Percentiles rank a stretch among this genome's conserved stretches.
Conservation (phyloP, 2,888 invertebrate species). For the Glaucopsyche alexis region DNA sequence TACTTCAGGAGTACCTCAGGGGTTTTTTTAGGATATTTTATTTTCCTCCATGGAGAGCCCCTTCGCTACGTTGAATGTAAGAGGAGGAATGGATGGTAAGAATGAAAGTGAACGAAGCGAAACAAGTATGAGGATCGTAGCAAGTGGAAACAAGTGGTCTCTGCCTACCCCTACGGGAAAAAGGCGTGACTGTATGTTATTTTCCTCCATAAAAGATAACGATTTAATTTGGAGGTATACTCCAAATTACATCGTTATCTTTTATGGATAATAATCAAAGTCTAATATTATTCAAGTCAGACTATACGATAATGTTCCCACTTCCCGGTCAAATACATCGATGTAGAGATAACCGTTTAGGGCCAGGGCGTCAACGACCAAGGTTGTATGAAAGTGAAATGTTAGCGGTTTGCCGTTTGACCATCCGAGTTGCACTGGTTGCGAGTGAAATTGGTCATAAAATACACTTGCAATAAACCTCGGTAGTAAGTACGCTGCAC, state of each 20-base stretch:
- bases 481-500: constrained; percentile 21
- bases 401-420: constrained; percentile 50
- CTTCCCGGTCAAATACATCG: not conserved
- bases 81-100: no score
- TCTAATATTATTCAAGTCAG: not conserved
- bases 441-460: constrained; percentile 51
- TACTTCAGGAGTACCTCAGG: no score
- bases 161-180: no score
- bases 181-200: no score
- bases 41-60: no score
- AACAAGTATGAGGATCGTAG: no score
- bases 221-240: no score
- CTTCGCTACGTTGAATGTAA: no score
- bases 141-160: no score
- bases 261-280: not conserved
- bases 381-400: constrained; percentile 68
- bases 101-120: no score
- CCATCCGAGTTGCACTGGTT: constrained; percentile 46
- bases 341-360: constrained; percentile 28
- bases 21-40: no score
- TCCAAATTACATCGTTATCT: not conserved
- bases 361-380: constrained; percentile 57
- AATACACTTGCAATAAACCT: constrained; percentile 32
- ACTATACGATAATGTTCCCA: not conserved
- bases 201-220: no score